These are phyloP conservation scores for Subanguina moxae DNA, from an alignment of 1,140 invertebrate genomes.

Conservation along the genomic window DNA sequence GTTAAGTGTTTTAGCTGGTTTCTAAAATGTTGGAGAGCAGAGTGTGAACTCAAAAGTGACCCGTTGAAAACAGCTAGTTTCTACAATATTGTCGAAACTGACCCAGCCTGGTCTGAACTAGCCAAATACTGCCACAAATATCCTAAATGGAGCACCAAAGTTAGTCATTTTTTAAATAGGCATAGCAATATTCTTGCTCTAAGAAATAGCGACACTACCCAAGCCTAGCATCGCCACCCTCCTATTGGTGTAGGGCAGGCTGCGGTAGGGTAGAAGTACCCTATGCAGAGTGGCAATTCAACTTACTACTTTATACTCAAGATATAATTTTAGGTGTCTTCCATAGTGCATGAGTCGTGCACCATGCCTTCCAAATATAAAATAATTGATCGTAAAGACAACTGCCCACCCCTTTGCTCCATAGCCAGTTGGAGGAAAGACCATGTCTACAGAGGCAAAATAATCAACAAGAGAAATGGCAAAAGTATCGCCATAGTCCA, in stretches of 20 bases:
- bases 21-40: background rate
- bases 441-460: background rate
- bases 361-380: background rate
- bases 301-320: background rate
- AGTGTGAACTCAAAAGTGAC: background rate
- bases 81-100: background rate
- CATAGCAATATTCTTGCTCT: too few species aligned
- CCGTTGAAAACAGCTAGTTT: background rate
- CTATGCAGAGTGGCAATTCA: too few species aligned
- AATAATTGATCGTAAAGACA: background rate
- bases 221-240: too few species aligned
- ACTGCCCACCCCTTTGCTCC: background rate
- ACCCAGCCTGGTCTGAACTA: background rate
- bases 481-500: background rate
- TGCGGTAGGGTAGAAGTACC: too few species aligned
- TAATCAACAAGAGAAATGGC: background rate
- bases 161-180: too few species aligned
- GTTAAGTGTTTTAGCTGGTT: constrained; percentile 1
- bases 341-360: background rate
- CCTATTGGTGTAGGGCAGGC: too few species aligned
- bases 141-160: too few species aligned
- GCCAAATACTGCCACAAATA: too few species aligned
- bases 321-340: background rate
- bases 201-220: too few species aligned
- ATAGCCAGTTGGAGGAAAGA: background rate